phyloP scores from a whole-genome alignment of 2,113 vertebrate genomes.

The Mus musculus region DNA sequence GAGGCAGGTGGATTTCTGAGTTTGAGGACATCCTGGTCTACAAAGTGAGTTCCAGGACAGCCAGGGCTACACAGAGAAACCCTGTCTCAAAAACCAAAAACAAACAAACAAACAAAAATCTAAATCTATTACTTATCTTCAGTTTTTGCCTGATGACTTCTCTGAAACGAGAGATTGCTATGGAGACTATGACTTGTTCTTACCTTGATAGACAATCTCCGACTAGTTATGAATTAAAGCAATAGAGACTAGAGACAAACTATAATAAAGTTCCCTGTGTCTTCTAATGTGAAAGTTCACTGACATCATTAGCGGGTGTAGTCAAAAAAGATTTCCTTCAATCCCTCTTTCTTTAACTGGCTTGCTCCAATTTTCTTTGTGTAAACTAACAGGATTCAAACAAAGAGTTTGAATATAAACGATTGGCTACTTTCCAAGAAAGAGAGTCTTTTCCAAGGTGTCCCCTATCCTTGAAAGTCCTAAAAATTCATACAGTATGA shows the following conservation, averaged over 20 bases:
- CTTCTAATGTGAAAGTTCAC: not conserved
- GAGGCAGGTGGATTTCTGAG: too few relatives aligned
- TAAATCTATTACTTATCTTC: conserved; percentile 6
- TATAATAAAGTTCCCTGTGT: conserved; percentile 4
- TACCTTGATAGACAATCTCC: conserved; percentile 52
- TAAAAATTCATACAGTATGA: not conserved
- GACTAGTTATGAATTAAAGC: conserved; percentile 37
- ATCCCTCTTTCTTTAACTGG: not conserved
- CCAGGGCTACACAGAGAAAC: too few relatives aligned
- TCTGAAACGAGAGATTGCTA: conserved; percentile 16
- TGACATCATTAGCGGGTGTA: conserved; percentile 19
- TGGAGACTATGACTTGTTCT: conserved; percentile 48
- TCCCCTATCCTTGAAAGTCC: not conserved
- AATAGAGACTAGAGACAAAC: conserved; percentile 20
- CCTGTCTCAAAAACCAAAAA: too few relatives aligned
- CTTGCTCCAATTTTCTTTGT: not conserved
- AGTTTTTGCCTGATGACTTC: conserved; percentile 3
- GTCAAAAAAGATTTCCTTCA: not conserved
- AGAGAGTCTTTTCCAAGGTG: not conserved
- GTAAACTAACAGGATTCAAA: not conserved
- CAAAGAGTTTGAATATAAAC: not conserved
- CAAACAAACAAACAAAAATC: not conserved
- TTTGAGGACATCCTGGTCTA: too few relatives aligned
- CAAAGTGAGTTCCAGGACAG: too few relatives aligned
- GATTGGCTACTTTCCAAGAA: not conserved